phyloP scores from a whole-genome alignment of 1,140 invertebrate genomes.

The Macrocentrus cingulum region DNA sequence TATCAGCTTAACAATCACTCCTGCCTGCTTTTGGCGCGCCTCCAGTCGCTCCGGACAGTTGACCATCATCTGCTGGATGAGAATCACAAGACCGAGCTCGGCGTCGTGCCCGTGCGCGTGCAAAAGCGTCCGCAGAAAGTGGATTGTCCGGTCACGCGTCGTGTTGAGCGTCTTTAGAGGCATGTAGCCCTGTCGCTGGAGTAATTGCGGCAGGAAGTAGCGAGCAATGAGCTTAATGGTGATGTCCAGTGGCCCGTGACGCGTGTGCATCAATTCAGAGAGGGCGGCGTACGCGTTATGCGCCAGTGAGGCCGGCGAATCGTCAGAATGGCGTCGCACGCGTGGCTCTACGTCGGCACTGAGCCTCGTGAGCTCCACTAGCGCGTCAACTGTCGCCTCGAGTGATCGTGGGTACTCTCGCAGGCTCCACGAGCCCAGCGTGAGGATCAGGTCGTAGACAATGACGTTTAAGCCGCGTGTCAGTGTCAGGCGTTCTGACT shows the following conservation, averaged over 20 bases:
- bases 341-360: slow-evolving; percentile 48
- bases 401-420: slow-evolving; percentile 56
- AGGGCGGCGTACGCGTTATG: slow-evolving; percentile 58
- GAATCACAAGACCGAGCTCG: slow-evolving; percentile 49
- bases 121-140: slow-evolving; percentile 60
- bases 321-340: slow-evolving; percentile 27
- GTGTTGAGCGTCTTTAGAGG: slow-evolving; percentile 49
- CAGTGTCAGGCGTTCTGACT: slow-evolving; percentile 41
- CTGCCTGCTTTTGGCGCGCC: slow-evolving; percentile 60
- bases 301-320: slow-evolving; percentile 45
- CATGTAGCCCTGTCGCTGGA: slow-evolving; percentile 51
- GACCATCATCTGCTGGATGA: slow-evolving; percentile 64
- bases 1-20: slow-evolving; percentile 58
- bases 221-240: slow-evolving; percentile 58
- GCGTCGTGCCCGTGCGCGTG: slow-evolving; percentile 46
- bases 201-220: slow-evolving; percentile 56
- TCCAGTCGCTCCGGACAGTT: slow-evolving; percentile 64
- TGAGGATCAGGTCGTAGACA: slow-evolving; percentile 53
- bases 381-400: slow-evolving; percentile 54
- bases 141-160: slow-evolving; percentile 57
- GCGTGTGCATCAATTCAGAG: slow-evolving; percentile 51
- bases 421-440: slow-evolving; percentile 57
- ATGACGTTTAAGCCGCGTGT: slow-evolving; percentile 46
- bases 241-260: slow-evolving; percentile 57
- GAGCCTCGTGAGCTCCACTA: slow-evolving; percentile 58